A percentile compares a stretch with the other conserved stretches of the same genome.
These are phyloP conservation scores for Trichoplusia ni DNA, from an alignment of 1,140 invertebrate genomes.

Conservation along the genomic window DNA sequence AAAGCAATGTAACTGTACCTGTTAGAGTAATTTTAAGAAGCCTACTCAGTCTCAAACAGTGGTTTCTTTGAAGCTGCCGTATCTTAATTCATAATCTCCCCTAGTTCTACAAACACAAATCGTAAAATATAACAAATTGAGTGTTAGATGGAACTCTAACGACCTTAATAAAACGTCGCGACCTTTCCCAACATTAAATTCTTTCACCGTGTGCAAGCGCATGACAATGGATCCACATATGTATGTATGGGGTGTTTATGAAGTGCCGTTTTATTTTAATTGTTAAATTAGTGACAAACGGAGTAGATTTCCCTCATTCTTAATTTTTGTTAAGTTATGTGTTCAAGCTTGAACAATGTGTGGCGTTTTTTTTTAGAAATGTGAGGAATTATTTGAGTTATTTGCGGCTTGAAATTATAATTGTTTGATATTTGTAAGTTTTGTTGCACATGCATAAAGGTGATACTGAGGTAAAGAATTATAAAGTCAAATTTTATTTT, in stretches of 20 bases:
- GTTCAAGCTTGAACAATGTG: too few species aligned
- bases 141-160: slow-evolving; percentile 5
- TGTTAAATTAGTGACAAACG: background rate
- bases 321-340: too few species aligned
- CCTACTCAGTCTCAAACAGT: background rate
- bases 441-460: too few species aligned
- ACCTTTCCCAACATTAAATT: slow-evolving; percentile 38
- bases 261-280: too few species aligned
- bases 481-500: too few species aligned
- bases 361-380: too few species aligned
- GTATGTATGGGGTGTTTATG: too few species aligned
- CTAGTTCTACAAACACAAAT: slow-evolving; percentile 2
- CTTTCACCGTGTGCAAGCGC: slow-evolving; percentile 13
- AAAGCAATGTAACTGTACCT: background rate
- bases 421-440: too few species aligned
- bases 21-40: background rate
- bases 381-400: too few species aligned
- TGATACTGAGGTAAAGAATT: too few species aligned
- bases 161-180: slow-evolving; percentile 11
- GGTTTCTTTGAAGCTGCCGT: background rate
- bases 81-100: slow-evolving; percentile 12
- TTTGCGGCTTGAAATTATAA: too few species aligned
- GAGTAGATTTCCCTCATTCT: too few species aligned
- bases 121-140: slow-evolving; percentile 9
- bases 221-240: slow-evolving; percentile 34